A percentile compares a stretch with the other conserved stretches of the same genome.
Conservation (phyloP, 2,113 vertebrate species). For the Dasyprocta punctata region DNA sequence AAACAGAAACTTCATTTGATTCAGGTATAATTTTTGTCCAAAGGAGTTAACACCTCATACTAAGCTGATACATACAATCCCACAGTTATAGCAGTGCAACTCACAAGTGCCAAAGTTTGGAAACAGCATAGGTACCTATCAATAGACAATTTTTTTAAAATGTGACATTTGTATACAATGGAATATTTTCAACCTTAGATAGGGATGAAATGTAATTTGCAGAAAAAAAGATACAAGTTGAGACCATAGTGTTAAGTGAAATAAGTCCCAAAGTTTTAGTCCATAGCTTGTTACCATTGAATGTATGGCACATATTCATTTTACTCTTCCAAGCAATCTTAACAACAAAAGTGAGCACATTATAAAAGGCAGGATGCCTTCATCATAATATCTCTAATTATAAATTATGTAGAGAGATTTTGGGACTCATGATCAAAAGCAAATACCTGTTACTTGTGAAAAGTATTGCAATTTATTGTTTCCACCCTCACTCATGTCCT, state of each 20-base stretch:
- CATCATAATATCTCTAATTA: not conserved
- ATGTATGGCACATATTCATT: not conserved
- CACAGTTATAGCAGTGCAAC: not conserved
- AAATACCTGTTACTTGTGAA: not conserved
- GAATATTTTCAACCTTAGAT: not conserved
- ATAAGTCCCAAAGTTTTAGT: not conserved
- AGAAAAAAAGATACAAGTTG: not conserved
- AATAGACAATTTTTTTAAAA: not conserved
- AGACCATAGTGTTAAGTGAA: not conserved
- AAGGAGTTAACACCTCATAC: not conserved
- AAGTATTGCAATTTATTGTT: not conserved
- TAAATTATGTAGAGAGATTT: not conserved
- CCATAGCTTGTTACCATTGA: not conserved
- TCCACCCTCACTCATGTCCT: not conserved
- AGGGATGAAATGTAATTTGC: not conserved
- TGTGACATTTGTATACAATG: not conserved
- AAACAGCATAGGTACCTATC: not conserved
- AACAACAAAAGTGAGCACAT: not conserved
- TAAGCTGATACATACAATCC: not conserved
- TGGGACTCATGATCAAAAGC: not conserved
- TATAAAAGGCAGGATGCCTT: not conserved
- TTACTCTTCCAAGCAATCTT: not conserved
- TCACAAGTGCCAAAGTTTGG: not conserved
- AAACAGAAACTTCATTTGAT: not conserved
- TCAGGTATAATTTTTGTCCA: not conserved